Evolutionary conservation across 2,113 vertebrate genomes (phyloP).

Genomic region (Platysternon megacephalum): DNA sequence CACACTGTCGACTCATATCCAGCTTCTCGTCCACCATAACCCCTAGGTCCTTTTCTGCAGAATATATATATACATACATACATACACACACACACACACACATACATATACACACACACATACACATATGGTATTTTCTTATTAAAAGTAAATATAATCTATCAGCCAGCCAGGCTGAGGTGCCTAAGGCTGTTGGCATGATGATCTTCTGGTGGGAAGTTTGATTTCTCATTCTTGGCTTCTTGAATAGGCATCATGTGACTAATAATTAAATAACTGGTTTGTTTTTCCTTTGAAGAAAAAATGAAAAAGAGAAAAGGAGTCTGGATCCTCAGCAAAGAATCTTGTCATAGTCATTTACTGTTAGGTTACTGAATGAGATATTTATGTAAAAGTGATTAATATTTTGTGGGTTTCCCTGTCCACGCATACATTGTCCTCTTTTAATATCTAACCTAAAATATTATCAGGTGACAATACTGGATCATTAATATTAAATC

Average conservation of each 20-base stretch:
- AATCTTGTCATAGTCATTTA: background rate
- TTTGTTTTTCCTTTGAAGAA: background rate
- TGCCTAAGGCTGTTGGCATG: background rate
- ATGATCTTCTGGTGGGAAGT: background rate
- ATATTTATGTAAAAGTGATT: background rate
- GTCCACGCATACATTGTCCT: background rate
- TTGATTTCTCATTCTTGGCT: background rate
- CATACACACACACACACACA: no score
- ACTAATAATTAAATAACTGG: background rate
- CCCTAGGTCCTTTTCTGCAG: no score
- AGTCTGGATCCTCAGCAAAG: background rate
- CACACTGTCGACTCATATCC: no score
- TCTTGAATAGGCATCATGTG: background rate
- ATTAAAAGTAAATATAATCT: background rate
- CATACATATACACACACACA: no score
- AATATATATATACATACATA: no score
- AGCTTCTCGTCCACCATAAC: no score
- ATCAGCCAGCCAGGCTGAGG: background rate
- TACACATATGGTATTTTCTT: no score
- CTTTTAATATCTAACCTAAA: background rate
- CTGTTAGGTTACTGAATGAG: background rate
- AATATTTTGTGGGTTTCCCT: background rate
- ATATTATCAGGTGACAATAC: background rate
- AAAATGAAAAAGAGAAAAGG: background rate
- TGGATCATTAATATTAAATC: background rate